Conservation (phyloP, 2,888 invertebrate species). For the Lasioglossum malachurum region DNA sequence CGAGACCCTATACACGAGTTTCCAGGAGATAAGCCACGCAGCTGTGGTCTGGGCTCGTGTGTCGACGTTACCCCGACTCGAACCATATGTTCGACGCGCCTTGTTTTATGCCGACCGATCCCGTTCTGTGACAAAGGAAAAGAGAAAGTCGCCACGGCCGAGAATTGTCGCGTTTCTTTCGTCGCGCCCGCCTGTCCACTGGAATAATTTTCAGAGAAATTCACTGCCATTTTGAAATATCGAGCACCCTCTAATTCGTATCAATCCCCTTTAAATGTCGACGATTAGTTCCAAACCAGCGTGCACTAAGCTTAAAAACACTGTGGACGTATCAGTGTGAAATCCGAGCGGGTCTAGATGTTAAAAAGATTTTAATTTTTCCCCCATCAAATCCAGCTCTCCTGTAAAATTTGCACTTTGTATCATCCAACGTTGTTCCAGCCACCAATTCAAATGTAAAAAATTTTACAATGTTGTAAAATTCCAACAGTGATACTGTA, state of each 20-base stretch:
- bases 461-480: too few relatives aligned
- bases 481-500: too few relatives aligned
- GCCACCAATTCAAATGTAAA: too few relatives aligned
- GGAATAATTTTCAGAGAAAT: background rate
- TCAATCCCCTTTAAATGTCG: background rate
- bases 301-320: too few relatives aligned
- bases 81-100: slow-evolving; percentile 39
- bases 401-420: too few relatives aligned
- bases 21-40: slow-evolving; percentile 23
- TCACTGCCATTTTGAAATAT: background rate
- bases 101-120: slow-evolving; percentile 28
- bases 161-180: slow-evolving; percentile 23
- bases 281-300: background rate
- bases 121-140: slow-evolving; percentile 24
- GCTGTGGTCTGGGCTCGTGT: slow-evolving; percentile 22
- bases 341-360: too few relatives aligned
- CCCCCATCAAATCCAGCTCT: too few relatives aligned
- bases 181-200: background rate
- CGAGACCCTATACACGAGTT: background rate
- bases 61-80: slow-evolving; percentile 9
- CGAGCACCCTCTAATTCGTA: background rate
- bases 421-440: too few relatives aligned
- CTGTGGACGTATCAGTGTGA: too few relatives aligned
- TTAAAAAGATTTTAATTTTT: too few relatives aligned
- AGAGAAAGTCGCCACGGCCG: slow-evolving; percentile 31